Evolutionary conservation across 2,888 invertebrate genomes (phyloP), one percentile per base, ranked within the genome.

Genomic region (Hypsopygia costalis): DNA sequence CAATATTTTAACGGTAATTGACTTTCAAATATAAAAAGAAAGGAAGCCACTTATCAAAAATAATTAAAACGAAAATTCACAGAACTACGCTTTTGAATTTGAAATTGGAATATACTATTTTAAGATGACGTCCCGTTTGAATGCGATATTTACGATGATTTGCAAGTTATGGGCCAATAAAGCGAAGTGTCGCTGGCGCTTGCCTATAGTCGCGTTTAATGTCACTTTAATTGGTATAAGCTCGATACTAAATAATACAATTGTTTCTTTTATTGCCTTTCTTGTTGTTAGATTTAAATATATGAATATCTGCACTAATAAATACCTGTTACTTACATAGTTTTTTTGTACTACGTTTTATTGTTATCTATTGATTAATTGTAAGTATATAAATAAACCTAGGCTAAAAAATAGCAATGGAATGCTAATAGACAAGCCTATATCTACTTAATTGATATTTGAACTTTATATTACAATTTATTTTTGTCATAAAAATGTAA

Each of bases 151-250:
- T 73, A 78, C 73, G 75, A 69, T 58, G 51, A 68, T 67, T 71
- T 59, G 71, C 75, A 66, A 81, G 71, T 79, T 78, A 78, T 62
- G 72, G 69, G 63, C 62, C 63, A 58, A 72, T 81, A 78, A 81
- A 77, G 58, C 58, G 64, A 55, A 60, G 62, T 66, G 69, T 71
- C 66, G 65, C 62, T 56, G 71, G 73, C 72, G 65, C 61, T 62
- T 59, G 57, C 60, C 62, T 66, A 66, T 25, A 6, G 25, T 2
- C 7, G 58, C 63, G 61, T 56, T 69, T 77, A 73, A 76, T 68
- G 62, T 52, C 46, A 57, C 41, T 66, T 73, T 72, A 75, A 80
- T 78, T 81, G 71, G 68, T 74, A 68, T 67, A 62, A 67, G 52
- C 58, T 25, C 27, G 6, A 16, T 9, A 25, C n/a, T 43, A 36